phyloP scores from a whole-genome alignment of 1,140 invertebrate species.

The Cotesia typhae region DNA sequence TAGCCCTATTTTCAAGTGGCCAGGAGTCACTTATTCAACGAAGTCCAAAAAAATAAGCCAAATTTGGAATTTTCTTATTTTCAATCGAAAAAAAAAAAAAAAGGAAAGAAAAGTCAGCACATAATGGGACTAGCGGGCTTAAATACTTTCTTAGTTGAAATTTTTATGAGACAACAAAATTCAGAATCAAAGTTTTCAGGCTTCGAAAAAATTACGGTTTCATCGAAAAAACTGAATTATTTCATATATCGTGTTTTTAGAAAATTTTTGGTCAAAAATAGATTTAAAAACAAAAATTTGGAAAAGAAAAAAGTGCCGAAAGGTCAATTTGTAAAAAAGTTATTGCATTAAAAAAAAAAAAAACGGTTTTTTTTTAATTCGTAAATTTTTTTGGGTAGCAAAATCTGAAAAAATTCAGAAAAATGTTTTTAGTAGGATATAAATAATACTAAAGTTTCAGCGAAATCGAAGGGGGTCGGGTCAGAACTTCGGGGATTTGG shows the following conservation, averaged over 20 bases:
- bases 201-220: conserved; percentile 32
- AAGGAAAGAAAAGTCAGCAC: conserved; percentile 19
- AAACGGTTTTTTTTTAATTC: too few relatives aligned
- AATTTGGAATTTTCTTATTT: conserved; percentile 9
- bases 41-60: conserved; percentile 17
- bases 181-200: background rate
- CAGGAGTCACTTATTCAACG: conserved; percentile 34
- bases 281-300: too few relatives aligned
- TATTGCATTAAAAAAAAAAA: too few relatives aligned
- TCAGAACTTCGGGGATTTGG: too few relatives aligned
- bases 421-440: too few relatives aligned
- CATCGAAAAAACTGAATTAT: conserved; percentile 33
- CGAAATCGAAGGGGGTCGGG: too few relatives aligned
- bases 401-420: too few relatives aligned
- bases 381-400: too few relatives aligned
- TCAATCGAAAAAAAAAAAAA: conserved; percentile 26
- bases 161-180: conserved; percentile 22
- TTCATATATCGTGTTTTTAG: conserved; percentile 14
- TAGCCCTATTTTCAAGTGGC: conserved; percentile 34
- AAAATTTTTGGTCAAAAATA: conserved; percentile 1
- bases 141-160: conserved; percentile 27
- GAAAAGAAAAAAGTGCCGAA: too few relatives aligned
- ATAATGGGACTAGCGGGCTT: conserved; percentile 21
- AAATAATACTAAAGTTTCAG: too few relatives aligned
- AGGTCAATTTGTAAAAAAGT: too few relatives aligned